Conservation (phyloP, 2,797 vertebrate genomes). For the Valencia hispanica region DNA sequence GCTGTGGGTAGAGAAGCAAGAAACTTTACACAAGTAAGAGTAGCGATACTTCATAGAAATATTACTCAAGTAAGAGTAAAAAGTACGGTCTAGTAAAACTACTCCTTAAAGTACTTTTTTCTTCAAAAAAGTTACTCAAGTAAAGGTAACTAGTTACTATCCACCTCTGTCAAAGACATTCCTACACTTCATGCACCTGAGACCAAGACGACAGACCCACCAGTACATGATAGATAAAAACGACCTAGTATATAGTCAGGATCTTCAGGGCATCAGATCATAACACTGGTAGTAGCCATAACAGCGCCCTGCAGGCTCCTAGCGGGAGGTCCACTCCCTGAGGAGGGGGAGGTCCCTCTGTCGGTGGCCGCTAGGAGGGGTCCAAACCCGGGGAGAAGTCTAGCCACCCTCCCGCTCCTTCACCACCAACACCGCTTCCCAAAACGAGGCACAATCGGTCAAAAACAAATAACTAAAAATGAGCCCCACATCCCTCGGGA, state of each 20-base stretch:
- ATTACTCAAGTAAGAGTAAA: no score
- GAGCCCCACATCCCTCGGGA: conserved; percentile 3
- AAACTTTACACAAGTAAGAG: no score
- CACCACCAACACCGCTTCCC: not conserved
- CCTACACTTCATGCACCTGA: no score
- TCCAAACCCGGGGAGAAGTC: not conserved
- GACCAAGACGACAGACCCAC: not conserved
- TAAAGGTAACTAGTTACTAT: no score
- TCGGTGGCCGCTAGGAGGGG: conserved; percentile 26
- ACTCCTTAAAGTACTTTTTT: no score
- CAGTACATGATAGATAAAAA: not conserved
- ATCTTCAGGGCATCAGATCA: not conserved
- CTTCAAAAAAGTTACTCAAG: no score
- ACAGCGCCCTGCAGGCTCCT: not conserved
- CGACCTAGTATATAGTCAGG: not conserved
- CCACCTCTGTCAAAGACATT: no score
- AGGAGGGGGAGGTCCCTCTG: conserved; percentile 66
- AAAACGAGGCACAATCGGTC: conserved; percentile 17
- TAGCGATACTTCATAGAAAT: no score
- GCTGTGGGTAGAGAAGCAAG: no score
- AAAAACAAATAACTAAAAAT: conserved; percentile 1
- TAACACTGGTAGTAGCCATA: not conserved
- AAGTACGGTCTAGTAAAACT: no score
- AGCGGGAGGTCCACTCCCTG: conserved; percentile 22
- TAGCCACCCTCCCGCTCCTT: not conserved